Evolutionary conservation across 2,797 vertebrate species (phyloP).

Genomic region (Acipenser ruthenus): DNA sequence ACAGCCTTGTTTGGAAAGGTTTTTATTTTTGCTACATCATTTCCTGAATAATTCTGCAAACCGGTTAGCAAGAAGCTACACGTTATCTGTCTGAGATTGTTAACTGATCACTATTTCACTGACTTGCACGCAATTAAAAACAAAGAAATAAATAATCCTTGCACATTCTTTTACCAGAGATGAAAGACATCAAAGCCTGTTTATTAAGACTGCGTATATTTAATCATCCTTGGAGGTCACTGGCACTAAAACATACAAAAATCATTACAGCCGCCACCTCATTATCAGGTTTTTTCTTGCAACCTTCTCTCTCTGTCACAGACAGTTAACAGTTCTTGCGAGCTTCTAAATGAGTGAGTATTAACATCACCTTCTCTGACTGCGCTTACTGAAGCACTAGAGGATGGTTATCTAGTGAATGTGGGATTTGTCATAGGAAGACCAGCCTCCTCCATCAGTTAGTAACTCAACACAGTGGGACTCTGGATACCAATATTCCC

Average conservation of each 20-base stretch:
- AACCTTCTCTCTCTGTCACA: constrained; percentile 1
- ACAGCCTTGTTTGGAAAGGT: too few species aligned
- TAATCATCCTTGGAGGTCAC: background rate
- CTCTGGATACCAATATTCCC: too few species aligned
- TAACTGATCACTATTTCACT: too few species aligned
- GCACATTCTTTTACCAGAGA: too few species aligned
- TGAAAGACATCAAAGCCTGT: constrained; percentile 8
- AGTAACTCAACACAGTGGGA: too few species aligned
- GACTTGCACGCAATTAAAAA: too few species aligned
- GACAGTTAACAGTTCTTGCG: constrained; percentile 9
- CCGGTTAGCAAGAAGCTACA: background rate
- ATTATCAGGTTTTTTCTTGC: constrained; percentile 17
- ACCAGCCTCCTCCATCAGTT: constrained; percentile 12
- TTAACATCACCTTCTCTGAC: constrained; percentile 17
- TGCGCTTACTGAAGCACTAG: constrained; percentile 10
- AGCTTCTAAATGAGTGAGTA: constrained; percentile 16
- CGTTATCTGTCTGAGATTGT: too few species aligned
- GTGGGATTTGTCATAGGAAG: constrained; percentile 19
- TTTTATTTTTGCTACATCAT: background rate
- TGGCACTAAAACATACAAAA: background rate
- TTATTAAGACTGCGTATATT: background rate
- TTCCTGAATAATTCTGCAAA: background rate
- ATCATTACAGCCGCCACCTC: constrained; percentile 7
- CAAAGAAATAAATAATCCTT: too few species aligned
- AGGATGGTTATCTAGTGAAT: constrained; percentile 26